Evolutionary conservation across 2,888 invertebrate genomes (phyloP), one percentile per base, ranked within the genome.

Genomic region (Anaspis maculata): DNA sequence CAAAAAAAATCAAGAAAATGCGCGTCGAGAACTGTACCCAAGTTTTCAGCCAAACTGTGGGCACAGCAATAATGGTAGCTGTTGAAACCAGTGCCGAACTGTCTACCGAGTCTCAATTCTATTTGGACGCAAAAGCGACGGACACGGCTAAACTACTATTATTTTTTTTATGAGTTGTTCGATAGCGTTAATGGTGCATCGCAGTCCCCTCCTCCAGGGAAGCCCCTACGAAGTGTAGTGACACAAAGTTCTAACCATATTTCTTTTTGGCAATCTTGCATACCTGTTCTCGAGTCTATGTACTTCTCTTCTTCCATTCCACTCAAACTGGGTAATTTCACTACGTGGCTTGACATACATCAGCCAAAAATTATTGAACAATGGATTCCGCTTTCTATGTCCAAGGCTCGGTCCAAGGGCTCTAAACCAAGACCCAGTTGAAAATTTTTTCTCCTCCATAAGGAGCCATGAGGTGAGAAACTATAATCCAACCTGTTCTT

Each of bases 1-100:
- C 36, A 1, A 6, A 6, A 4, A 36, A 36, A 35, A 36, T 36
- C 14, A 35, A 33, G 24, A 33, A 32, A 25, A 35, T 32, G 30
- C 15, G 25, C 6, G 30, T 32, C 14, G 33, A 35, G 11, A 23
- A 35, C 9, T 35, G 35, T 13, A 32, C 26, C 2, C 35, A 35
- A 25, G 32, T 36, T 3, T 36, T 36, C 13, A 36, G 36, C 13
- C 21, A 33, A n/a, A 16, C 36, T 15, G 36, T 34, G 6, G 32
- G 13, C n/a, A 27, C 36, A 7, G 36, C 36, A 13, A 25, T 36
- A 21, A 3, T 26, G 12, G 22, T 33, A 10, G 27, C 26, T n/a
- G 36, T 21, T 2, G 19, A 11, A 13, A 11, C 13, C 2, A 36
- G 36, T 19, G n/a, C 13, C 1, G 14, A 34, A 13, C 13, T 33